Percentiles rank a stretch among this genome's conserved stretches.
Evolutionary conservation across 2,113 vertebrate genomes (phyloP).

Genomic region (Leucopternis melanops): DNA sequence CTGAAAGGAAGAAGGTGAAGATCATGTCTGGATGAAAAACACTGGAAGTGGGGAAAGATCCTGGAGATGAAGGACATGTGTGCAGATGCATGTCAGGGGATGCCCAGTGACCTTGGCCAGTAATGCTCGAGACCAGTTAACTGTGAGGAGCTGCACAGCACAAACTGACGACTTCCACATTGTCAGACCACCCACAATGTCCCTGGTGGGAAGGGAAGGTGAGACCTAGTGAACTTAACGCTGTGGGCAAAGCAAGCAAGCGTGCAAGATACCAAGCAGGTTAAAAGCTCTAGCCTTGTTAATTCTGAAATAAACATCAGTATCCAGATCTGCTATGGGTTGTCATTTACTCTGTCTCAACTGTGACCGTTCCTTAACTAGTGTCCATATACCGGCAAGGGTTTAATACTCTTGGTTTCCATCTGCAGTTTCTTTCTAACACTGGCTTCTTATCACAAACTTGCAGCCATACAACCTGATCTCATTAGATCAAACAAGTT

Average conservation of each 20-base stretch:
- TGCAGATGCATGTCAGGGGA: neutral
- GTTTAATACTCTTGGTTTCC: neutral
- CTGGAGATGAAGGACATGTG: neutral
- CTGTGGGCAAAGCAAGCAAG: neutral
- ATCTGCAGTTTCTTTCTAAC: neutral
- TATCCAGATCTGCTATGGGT: neutral
- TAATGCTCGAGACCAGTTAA: neutral
- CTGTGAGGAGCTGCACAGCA: neutral
- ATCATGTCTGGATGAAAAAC: neutral
- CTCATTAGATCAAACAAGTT: conserved; percentile 9
- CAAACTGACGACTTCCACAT: neutral
- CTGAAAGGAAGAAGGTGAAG: neutral
- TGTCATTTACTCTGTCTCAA: neutral
- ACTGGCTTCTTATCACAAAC: conserved; percentile 7
- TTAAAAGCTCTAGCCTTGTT: neutral
- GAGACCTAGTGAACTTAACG: neutral
- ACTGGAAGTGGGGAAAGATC: neutral
- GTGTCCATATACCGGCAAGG: neutral
- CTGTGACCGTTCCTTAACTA: neutral
- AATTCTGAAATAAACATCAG: neutral
- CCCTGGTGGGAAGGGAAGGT: neutral
- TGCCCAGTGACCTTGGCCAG: neutral
- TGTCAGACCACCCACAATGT: neutral
- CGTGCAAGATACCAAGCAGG: neutral
- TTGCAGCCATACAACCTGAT: neutral